Percentiles rank a stretch among this genome's conserved stretches.
Conservation (phyloP, 2,888 invertebrate species). For the Ypsolopha sequella region DNA sequence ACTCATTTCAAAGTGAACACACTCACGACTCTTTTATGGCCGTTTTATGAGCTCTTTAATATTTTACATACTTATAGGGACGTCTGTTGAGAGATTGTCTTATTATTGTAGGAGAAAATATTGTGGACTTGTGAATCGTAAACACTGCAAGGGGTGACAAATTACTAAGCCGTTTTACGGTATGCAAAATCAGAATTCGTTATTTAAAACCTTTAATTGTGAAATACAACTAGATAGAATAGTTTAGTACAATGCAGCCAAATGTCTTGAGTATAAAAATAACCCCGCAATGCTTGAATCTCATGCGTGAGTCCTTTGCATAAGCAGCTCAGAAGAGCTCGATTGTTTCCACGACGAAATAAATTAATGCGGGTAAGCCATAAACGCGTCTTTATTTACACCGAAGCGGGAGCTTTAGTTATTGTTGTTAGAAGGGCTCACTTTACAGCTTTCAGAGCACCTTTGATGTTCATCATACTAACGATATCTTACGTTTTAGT, state of each 20-base stretch:
- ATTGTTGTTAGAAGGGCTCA: slow-evolving; percentile 51
- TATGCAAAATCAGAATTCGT: too few relatives aligned
- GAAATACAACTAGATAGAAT: too few relatives aligned
- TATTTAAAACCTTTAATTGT: too few relatives aligned
- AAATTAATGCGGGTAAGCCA: slow-evolving; percentile 51
- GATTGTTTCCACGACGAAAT: slow-evolving; percentile 60
- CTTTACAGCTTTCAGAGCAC: slow-evolving; percentile 29
- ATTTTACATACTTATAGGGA: slow-evolving; percentile 4
- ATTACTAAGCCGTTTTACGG: too few relatives aligned
- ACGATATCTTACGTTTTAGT: slow-evolving; percentile 18
- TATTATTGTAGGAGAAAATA: too few relatives aligned
- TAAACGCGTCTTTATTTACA: slow-evolving; percentile 44
- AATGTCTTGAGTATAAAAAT: too few relatives aligned
- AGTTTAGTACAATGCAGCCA: too few relatives aligned
- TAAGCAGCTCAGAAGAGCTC: slow-evolving; percentile 22
- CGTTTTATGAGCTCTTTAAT: slow-evolving; percentile 54
- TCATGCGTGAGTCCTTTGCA: slow-evolving; percentile 34
- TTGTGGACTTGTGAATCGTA: too few relatives aligned
- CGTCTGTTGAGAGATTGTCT: not conserved
- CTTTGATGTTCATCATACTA: slow-evolving; percentile 47
- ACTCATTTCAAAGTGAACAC: slow-evolving; percentile 15
- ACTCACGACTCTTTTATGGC: slow-evolving; percentile 49
- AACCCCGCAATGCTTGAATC: slow-evolving; percentile 46
- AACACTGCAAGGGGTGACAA: too few relatives aligned
- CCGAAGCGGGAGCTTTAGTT: slow-evolving; percentile 36